Percentiles rank a stretch among this genome's conserved stretches.
Conservation (phyloP, 2,888 invertebrate species). For the Rugalucina vietnamica region DNA sequence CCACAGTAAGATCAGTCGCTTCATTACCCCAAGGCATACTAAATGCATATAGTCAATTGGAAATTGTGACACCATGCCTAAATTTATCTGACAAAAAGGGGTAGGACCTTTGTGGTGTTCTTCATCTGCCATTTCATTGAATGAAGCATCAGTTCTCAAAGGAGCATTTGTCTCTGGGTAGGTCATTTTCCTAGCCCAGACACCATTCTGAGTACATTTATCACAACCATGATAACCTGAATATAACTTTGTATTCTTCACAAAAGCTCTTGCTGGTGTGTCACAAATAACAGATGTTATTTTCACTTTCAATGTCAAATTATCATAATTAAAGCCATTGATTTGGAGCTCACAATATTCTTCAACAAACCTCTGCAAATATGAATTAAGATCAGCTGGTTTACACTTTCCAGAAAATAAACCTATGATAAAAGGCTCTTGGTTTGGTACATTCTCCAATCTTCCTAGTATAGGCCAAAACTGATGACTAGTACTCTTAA, state of each 20-base stretch:
- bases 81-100: neutral
- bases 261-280: constrained; percentile 33
- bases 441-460: neutral
- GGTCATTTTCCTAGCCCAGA: constrained; percentile 50
- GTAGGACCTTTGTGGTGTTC: constrained; percentile 62
- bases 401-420: constrained; percentile 24
- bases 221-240: constrained; percentile 40
- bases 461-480: constrained; percentile 45
- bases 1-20: constrained; percentile 21
- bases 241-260: constrained; percentile 37
- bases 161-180: constrained; percentile 49
- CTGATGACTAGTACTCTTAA: constrained; percentile 34
- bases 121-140: constrained; percentile 54
- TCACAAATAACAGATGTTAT: constrained; percentile 30
- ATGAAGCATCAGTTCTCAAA: constrained; percentile 53
- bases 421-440: constrained; percentile 36
- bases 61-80: constrained; percentile 29
- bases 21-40: constrained; percentile 16
- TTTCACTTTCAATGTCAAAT: neutral
- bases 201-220: constrained; percentile 29
- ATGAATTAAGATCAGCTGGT: neutral
- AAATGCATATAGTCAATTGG: constrained; percentile 17
- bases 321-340: too few species aligned
- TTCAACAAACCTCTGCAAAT: neutral
- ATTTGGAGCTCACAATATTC: neutral